Evolutionary conservation across 2,888 invertebrate genomes (phyloP).

Genomic region (Scotopteryx bipunctaria): DNA sequence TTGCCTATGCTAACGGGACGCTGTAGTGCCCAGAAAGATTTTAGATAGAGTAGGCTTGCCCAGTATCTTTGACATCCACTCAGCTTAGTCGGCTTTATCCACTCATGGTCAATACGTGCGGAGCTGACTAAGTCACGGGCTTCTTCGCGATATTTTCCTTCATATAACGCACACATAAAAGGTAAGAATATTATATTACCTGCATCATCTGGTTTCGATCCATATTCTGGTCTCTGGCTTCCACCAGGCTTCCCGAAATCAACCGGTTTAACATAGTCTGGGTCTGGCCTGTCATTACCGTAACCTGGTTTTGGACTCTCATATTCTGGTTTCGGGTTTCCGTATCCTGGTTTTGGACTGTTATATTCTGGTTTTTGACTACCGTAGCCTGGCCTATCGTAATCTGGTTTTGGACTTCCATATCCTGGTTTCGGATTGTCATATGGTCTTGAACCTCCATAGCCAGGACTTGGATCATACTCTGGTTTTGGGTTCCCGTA

Average conservation of each 20-base stretch:
- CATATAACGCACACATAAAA: too few relatives aligned
- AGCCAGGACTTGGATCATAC: conserved; percentile 22
- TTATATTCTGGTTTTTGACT: conserved; percentile 2
- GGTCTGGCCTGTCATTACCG: conserved; percentile 19
- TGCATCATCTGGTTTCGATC: conserved; percentile 23
- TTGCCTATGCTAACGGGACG: too few relatives aligned
- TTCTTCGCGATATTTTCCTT: too few relatives aligned
- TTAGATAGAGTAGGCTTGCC: too few relatives aligned
- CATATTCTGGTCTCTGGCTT: conserved; percentile 20
- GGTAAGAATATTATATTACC: conserved; percentile 3
- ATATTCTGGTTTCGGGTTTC: conserved; percentile 1
- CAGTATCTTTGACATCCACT: too few relatives aligned
- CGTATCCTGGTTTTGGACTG: conserved; percentile 6
- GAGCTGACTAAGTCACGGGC: too few relatives aligned
- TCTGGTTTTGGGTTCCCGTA: conserved; percentile 21
- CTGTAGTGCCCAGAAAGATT: too few relatives aligned
- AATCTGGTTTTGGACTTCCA: conserved; percentile 20
- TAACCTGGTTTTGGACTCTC: conserved; percentile 16
- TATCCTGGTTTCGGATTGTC: conserved; percentile 24
- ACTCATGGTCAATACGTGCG: too few relatives aligned
- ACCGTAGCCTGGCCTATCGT: conserved; percentile 13
- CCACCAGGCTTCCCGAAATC: conserved; percentile 15
- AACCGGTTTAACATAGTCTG: conserved; percentile 24
- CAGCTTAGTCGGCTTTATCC: too few relatives aligned
- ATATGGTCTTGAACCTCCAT: conserved; percentile 25